Evolutionary conservation across 2,888 invertebrate genomes (phyloP).

Genomic region (Biston stratarius): DNA sequence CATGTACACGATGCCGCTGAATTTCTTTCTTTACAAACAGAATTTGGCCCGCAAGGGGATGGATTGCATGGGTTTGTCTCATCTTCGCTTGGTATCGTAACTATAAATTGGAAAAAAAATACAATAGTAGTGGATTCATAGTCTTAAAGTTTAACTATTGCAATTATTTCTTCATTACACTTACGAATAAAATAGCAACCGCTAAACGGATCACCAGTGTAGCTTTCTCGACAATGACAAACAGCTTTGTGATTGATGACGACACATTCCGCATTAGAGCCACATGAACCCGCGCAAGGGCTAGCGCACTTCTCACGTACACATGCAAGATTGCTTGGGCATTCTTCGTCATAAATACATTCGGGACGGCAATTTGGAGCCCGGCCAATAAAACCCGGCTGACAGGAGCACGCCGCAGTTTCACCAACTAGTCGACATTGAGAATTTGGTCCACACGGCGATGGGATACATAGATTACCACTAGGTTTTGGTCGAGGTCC

Average conservation of each 20-base stretch:
- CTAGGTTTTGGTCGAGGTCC: constrained; percentile 84
- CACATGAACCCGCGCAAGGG: constrained; percentile 95
- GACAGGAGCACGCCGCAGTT: constrained; percentile 93
- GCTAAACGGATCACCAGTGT: constrained; percentile 94
- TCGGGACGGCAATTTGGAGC: constrained; percentile 95
- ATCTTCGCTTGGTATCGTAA: constrained; percentile 87
- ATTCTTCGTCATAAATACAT: constrained; percentile 94
- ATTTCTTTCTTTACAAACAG: constrained; percentile 93
- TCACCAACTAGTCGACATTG: constrained; percentile 92
- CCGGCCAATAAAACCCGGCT: constrained; percentile 92
- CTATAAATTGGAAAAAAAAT: constrained; percentile 60
- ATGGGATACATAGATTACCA: constrained; percentile 92
- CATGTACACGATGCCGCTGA: constrained; percentile 94
- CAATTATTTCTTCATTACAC: constrained; percentile 35
- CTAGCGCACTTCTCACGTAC: constrained; percentile 92
- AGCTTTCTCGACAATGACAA: constrained; percentile 93
- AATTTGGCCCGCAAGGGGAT: constrained; percentile 95
- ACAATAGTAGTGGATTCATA: not conserved
- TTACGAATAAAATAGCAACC: constrained; percentile 88
- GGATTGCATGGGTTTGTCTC: constrained; percentile 93
- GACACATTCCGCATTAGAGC: constrained; percentile 91
- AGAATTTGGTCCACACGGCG: constrained; percentile 94
- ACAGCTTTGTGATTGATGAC: constrained; percentile 94
- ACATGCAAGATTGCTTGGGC: constrained; percentile 93
- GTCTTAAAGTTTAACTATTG: not conserved